Evolutionary conservation across 2,113 vertebrate genomes (phyloP).

Genomic region (Donacobius atricapilla): DNA sequence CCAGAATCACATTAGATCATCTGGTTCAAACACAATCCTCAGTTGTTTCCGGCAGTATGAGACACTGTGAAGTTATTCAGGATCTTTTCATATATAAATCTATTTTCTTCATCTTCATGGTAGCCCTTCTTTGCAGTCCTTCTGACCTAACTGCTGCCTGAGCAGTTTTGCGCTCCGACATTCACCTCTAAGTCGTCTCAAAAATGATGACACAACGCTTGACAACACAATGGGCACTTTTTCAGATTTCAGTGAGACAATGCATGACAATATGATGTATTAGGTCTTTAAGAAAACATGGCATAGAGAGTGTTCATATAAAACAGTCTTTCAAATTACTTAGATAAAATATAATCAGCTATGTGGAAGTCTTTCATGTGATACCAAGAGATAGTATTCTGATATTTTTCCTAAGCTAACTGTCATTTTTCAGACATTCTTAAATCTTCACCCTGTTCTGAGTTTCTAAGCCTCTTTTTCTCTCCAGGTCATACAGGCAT

Average conservation of each 20-base stretch:
- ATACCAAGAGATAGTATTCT: background rate
- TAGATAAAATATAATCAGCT: background rate
- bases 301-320: background rate
- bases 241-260: background rate
- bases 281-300: background rate
- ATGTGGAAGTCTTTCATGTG: background rate
- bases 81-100: background rate
- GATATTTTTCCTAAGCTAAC: background rate
- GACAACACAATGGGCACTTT: background rate
- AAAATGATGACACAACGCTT: background rate
- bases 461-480: background rate
- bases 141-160: background rate
- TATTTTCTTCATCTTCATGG: background rate
- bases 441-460: background rate
- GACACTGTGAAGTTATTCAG: background rate
- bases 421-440: background rate
- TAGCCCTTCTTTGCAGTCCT: background rate
- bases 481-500: background rate
- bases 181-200: background rate
- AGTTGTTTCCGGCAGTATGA: background rate
- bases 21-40: background rate
- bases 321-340: background rate
- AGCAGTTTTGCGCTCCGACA: background rate
- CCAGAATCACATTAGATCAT: background rate
- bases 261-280: background rate